A percentile compares a stretch with the other conserved stretches of the same genome.
These are phyloP conservation scores for Galagoides demidoff DNA, from an alignment of 2,797 vertebrate genomes.

Conservation along the genomic window DNA sequence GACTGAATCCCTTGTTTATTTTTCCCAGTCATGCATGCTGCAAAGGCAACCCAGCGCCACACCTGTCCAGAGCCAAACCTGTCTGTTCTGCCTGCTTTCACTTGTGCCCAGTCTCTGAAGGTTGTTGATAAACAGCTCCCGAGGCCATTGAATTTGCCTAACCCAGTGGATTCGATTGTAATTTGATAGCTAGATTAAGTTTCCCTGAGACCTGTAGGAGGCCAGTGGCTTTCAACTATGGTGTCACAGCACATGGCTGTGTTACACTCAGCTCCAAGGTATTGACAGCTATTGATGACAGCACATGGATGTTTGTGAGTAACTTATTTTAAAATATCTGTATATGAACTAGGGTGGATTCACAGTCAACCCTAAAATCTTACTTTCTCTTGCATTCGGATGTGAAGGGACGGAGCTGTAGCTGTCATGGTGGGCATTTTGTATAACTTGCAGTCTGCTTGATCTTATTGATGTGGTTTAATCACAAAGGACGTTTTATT, in stretches of 20 bases:
- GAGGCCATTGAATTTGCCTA: constrained; percentile 48
- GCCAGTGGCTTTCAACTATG: not conserved
- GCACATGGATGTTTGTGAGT: constrained; percentile 8
- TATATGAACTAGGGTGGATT: not conserved
- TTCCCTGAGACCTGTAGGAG: constrained; percentile 24
- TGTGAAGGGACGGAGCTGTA: not conserved
- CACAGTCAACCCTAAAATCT: not conserved
- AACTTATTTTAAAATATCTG: constrained; percentile 10
- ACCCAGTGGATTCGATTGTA: constrained; percentile 24
- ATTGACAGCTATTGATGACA: constrained; percentile 36
- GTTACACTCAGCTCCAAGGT: constrained; percentile 10
- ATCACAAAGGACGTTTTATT: not conserved
- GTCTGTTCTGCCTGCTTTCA: not conserved
- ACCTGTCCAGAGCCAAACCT: not conserved
- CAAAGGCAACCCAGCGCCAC: not conserved
- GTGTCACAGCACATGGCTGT: constrained; percentile 12
- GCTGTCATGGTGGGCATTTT: not conserved
- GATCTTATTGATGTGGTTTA: not conserved
- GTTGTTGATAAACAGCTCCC: constrained; percentile 32
- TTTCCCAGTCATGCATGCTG: not conserved
- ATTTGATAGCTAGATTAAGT: constrained; percentile 60
- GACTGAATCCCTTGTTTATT: not conserved
- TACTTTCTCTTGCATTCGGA: not conserved
- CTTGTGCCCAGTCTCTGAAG: not conserved
- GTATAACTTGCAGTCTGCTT: not conserved